Base-by-base conservation (phyloP, 2,797 vertebrate genomes). In the Cryptoprocta ferox region DNA sequence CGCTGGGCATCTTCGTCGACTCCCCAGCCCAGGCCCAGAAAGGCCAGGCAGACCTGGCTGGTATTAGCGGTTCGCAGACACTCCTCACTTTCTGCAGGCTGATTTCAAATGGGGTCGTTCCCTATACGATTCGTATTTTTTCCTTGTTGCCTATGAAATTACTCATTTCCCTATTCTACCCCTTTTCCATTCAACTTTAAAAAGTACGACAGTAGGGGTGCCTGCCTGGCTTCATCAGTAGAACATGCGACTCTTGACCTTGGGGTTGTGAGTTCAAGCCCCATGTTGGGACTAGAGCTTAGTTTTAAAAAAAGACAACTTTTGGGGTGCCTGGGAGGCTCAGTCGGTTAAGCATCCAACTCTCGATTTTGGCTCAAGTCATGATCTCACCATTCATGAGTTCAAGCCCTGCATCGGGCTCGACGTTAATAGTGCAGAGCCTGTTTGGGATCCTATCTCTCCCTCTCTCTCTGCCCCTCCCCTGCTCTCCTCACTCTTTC, bases 171-270 rank as follows among this genome's bases (percentile, higher is more conserved):
- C 11, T 28, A 48, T 42, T 65, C 42, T 0, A 39, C 59, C 9
- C 61, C 21, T 86, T 94, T 83, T 24, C 56, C 50, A 76, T 7
- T 70, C 3, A 19, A 56, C 79, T 92, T 83, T 68, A 66, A 83
- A 91, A 96, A 21, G 30, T 37, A 28, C 86, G 94, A 48, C 28
- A 45, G 1, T 45, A 75, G 73, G 15, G 14, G 3, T 28, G 28
- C 39, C 42, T 75, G 39, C 3, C 42, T 75, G 73, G 42, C 73
- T 75, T 13, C 0, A 6, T 75, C 8, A 26, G 28, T 30, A 75
- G 42, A 75, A 15, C 28, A 45, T 28, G 28, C 8, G 28, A 48
- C 42, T 18, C 71, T 75, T 18, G 42, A 75, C 45, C 42, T 45
- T 32, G 15, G 73, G 8, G 42, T 45, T 24, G 18, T 75, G 71